Evolutionary conservation across 2,113 vertebrate species (phyloP).

Genomic region (Hippocampus abdominalis): DNA sequence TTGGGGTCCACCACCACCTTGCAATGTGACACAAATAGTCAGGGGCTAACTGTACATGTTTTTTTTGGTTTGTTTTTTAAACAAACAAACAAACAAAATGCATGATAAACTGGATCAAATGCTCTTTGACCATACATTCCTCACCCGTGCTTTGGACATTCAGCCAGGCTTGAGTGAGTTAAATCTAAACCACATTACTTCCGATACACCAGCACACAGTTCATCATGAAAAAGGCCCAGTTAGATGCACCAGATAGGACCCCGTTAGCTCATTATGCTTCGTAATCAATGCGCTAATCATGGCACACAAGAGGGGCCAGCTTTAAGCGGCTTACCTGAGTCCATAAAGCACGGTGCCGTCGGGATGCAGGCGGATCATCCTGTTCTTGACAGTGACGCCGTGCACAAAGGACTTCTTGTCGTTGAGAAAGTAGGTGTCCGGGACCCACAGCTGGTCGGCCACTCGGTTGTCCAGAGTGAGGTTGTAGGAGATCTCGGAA

Average conservation of each 20-base stretch:
- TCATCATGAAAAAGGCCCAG: conserved; percentile 7
- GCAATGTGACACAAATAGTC: too few relatives aligned
- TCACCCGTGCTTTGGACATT: background rate
- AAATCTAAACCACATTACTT: background rate
- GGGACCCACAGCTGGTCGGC: conserved; percentile 98
- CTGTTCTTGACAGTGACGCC: conserved; percentile 98
- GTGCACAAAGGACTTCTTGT: conserved; percentile 99
- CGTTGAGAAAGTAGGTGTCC: conserved; percentile 97
- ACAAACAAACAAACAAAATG: too few relatives aligned
- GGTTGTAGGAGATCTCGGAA: conserved; percentile 94
- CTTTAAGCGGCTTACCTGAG: conserved; percentile 81
- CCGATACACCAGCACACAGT: background rate
- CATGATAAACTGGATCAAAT: background rate
- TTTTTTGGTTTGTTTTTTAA: too few relatives aligned
- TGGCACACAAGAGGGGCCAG: background rate
- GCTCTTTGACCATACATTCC: background rate
- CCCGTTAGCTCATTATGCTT: conserved; percentile 12
- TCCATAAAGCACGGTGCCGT: conserved; percentile 95
- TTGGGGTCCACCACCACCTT: too few relatives aligned
- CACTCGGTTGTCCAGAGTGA: conserved; percentile 97
- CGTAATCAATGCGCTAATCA: conserved; percentile 15
- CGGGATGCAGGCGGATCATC: conserved; percentile 97
- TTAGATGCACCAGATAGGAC: conserved; percentile 4
- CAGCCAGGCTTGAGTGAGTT: background rate
- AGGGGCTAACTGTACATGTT: too few relatives aligned